Percentiles rank a stretch among this genome's conserved stretches.
phyloP scores from a whole-genome alignment of 2,113 vertebrate genomes.

The Gobius niger region DNA sequence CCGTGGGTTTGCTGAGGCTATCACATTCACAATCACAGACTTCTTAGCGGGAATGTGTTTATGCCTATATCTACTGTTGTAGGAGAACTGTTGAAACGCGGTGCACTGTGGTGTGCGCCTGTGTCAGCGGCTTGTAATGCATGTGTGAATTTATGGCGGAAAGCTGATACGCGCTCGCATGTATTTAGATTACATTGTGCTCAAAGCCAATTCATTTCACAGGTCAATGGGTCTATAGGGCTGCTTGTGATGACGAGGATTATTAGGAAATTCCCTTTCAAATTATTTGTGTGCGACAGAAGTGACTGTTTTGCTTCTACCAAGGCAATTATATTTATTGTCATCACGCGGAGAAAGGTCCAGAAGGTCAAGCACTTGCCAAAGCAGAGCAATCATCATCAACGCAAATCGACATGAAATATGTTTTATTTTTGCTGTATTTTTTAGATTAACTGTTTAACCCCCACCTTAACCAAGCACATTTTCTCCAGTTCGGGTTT shows the following conservation, averaged over 20 bases:
- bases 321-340: no score
- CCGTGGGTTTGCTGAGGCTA: conserved; percentile 30
- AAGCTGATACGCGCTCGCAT: conserved; percentile 25
- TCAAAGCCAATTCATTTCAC: conserved; percentile 35
- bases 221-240: conserved; percentile 15
- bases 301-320: no score
- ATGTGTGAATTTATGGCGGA: conserved; percentile 40
- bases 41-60: conserved; percentile 28
- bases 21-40: conserved; percentile 19
- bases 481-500: no score
- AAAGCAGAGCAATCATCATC: no score
- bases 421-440: no score
- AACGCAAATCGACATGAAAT: no score
- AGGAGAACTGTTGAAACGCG: conserved; percentile 24
- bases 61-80: conserved; percentile 18
- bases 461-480: no score
- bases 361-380: no score
- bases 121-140: conserved; percentile 31
- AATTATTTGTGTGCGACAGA: no score
- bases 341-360: no score
- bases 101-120: conserved; percentile 18
- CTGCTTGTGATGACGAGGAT: conserved; percentile 10
- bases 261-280: conserved; percentile 9
- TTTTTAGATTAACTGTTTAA: no score
- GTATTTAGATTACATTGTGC: conserved; percentile 19